Evolutionary conservation across 2,888 invertebrate genomes (phyloP), one percentile per base, ranked within the genome.

Genomic region (Ceramica pisi): DNA sequence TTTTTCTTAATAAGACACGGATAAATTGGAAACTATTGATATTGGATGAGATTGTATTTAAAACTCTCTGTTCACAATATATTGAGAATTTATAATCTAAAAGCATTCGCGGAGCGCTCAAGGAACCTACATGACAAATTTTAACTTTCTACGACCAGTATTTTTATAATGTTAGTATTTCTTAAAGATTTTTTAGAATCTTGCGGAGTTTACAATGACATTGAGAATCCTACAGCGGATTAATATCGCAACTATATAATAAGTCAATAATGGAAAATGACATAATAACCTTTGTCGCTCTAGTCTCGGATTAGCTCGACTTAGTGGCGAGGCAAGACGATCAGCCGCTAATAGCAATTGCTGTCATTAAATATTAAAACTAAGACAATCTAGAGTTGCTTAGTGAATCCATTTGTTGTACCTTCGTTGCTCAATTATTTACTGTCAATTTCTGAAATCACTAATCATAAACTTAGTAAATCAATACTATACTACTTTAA

Each of bases 341-440:
- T 80, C 46, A 57, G 35, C 55, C 41, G 26, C n/a, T 75, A 65
- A 50, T 57, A 59, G 53, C 75, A 63, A 75, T 80, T 69, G 65
- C 55, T 78, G 56, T 55, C 38, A 75, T 60, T 46, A 44, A 35
- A 46, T 46, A 80, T 74, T 67, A 38, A 48, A 46, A 57, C 55
- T 23, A 50, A 57, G 44, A 38, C 44, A 76, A 38, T 35, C n/a
- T 19, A 12, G 12, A 48, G 14, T 48, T 75, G 38, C n/a, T 19
- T 48, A 3, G 6, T 9, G 12, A 38, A 21, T 51, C 12, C 12
- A 51, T 31, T 57, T 74, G 14, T 46, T 31, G 44, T 26, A 26
- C n/a, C 51, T 21, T 35, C 16, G 7, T 10, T 48, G 3, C 31
- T 65, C 3, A 23, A 56, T 48, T 56, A 16, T 23, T 9, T 19